Evolutionary conservation across 2,113 vertebrate genomes (phyloP).

Genomic region (Eretmochelys imbricata): DNA sequence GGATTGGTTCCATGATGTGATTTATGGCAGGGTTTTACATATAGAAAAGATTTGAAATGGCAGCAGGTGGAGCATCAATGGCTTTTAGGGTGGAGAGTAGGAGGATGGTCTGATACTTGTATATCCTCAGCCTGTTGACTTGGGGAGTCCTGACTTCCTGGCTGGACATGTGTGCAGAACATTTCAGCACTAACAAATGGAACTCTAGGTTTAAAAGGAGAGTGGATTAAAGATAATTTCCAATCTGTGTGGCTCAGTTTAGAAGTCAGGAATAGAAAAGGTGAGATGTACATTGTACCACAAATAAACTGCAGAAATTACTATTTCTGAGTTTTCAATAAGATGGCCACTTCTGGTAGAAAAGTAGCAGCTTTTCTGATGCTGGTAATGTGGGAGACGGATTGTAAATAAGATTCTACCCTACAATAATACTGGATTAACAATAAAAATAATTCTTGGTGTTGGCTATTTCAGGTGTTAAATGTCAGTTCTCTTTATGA

Average conservation of each 20-base stretch:
- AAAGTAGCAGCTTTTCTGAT: background rate
- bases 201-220: conserved; percentile 4
- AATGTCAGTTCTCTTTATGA: background rate
- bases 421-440: background rate
- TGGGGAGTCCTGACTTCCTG: conserved; percentile 32
- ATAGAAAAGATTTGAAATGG: background rate
- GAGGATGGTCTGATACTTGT: background rate
- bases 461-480: background rate
- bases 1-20: background rate
- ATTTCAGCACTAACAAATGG: background rate
- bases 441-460: background rate
- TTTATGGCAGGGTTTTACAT: background rate
- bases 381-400: background rate
- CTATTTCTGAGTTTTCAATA: background rate
- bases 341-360: background rate
- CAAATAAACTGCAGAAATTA: background rate
- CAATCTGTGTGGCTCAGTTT: conserved; percentile 4
- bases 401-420: background rate
- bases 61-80: background rate
- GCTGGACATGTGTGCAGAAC: conserved; percentile 4
- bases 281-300: background rate
- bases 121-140: conserved; percentile 30
- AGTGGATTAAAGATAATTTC: background rate
- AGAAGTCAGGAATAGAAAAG: conserved; percentile 6
- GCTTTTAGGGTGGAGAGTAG: background rate